Evolutionary conservation across 2,113 vertebrate genomes (phyloP).

Genomic region (Pelmatolapia mariae): DNA sequence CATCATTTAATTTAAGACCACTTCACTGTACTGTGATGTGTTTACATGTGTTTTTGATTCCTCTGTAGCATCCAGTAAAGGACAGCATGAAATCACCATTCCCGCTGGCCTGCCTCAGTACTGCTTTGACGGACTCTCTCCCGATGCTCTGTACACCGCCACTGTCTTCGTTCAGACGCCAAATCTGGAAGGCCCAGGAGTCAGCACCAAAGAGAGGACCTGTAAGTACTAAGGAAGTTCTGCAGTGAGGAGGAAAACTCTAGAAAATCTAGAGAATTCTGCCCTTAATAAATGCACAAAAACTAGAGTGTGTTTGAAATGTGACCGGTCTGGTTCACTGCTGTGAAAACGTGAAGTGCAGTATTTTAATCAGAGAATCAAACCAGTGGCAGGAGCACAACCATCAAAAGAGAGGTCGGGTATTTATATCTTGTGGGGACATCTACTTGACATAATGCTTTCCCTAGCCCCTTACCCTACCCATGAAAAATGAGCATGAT

Average conservation of each 20-base stretch:
- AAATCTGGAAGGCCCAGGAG: slow-evolving; percentile 90
- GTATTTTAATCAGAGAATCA: not conserved
- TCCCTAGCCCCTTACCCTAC: not conserved
- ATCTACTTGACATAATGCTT: not conserved
- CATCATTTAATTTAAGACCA: not conserved
- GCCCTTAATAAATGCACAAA: not conserved
- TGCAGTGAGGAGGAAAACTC: not conserved
- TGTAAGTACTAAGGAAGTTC: slow-evolving; percentile 64
- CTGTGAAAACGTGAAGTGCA: not conserved
- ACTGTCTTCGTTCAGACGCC: slow-evolving; percentile 92
- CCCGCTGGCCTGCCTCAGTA: slow-evolving; percentile 85
- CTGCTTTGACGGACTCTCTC: slow-evolving; percentile 88
- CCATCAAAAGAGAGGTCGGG: not conserved
- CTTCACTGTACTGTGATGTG: not conserved
- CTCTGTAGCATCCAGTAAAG: slow-evolving; percentile 63
- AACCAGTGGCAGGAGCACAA: not conserved
- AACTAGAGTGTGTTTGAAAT: not conserved
- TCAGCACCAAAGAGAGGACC: slow-evolving; percentile 80
- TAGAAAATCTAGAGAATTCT: not conserved
- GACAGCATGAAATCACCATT: slow-evolving; percentile 92
- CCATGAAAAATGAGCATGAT: not conserved
- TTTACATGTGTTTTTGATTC: not conserved
- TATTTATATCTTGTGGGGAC: not conserved
- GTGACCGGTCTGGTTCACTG: not conserved
- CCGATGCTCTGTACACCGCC: slow-evolving; percentile 82